Base-by-base conservation (phyloP, 2,113 vertebrate genomes). In the Seriola aureovittata region DNA sequence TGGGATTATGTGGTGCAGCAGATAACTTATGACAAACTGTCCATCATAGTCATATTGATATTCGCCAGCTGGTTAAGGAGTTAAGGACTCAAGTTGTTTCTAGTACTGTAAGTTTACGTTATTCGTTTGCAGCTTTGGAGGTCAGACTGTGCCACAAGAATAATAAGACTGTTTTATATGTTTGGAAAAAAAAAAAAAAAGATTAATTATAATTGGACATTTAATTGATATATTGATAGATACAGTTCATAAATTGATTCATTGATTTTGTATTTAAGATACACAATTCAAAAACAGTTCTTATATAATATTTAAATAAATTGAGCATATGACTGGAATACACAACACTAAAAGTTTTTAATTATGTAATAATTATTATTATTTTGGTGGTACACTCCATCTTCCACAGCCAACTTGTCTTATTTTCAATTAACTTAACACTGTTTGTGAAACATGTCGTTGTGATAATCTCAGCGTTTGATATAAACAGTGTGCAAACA, bases 21-120 rank as follows among this genome's bases (percentile, higher is more conserved):
- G 54, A 81, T 69, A 32, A 84, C 48, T 85, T 36, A 81, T 78
- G 38, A 67, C 23, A 81, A 81, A 71, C 19, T 75, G 69, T 76
- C 68, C 63, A 69, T 84, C 80, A 75, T 19, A 72, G 57, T 75
- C 14, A 1, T 42, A 59, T 60, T 82, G 25, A 71, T 75, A 60
- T 75, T 66, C 57, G 76, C 23, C 29, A 50, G 50, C 59, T 81
- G 67, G 42, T 65, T 42, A 42, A 62, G 62, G 68, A 42, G 21
- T 54, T 62, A 40, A 72, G 42, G 32, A 52, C 14, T 55, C 14
- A 54, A 63, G 40, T 29, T 55, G 13, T 50, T 72, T 80, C 9
- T 71, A 25, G 29, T 42, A 46, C 71, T 65, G 36, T 52, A 44
- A 77, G 42, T 75, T 44, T 32, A 5, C 9, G 52, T 75, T 44